Evolutionary conservation across 2,113 vertebrate genomes (phyloP).

Genomic region (Ictalurus punctatus): DNA sequence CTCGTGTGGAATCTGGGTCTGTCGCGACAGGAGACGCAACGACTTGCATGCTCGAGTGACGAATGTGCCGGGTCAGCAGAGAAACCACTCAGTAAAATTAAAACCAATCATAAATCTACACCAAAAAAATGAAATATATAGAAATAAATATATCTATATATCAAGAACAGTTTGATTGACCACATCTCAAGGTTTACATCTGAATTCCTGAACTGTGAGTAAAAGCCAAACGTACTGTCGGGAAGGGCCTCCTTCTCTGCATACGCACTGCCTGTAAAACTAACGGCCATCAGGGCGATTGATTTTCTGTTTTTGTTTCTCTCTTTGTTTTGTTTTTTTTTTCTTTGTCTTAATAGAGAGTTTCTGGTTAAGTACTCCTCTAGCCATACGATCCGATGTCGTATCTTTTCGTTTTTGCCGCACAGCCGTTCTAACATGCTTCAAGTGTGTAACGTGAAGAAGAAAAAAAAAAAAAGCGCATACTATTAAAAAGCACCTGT

Average conservation of each 20-base stretch:
- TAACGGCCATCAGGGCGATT: conserved; percentile 32
- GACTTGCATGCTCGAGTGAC: conserved; percentile 24
- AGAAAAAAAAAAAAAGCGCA: conserved; percentile 51
- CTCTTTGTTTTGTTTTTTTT: not conserved
- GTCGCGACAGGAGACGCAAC: conserved; percentile 29
- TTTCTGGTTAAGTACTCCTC: conserved; percentile 28
- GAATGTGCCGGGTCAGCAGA: conserved; percentile 54
- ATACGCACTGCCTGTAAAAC: conserved; percentile 53
- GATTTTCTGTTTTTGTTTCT: not conserved
- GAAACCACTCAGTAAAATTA: conserved; percentile 59
- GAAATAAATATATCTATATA: conserved; percentile 39
- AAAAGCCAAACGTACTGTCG: conserved; percentile 56
- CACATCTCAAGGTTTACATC: conserved; percentile 48
- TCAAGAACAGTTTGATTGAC: conserved; percentile 48
- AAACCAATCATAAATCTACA: conserved; percentile 59
- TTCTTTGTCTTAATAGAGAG: conserved; percentile 22
- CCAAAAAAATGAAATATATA: conserved; percentile 38
- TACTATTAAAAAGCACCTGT: conserved; percentile 60
- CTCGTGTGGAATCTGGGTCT: conserved; percentile 46
- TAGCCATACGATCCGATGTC: conserved; percentile 50
- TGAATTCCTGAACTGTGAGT: conserved; percentile 55
- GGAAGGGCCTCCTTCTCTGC: conserved; percentile 44
- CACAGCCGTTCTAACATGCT: conserved; percentile 55
- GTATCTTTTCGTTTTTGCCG: conserved; percentile 41
- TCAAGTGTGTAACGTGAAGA: conserved; percentile 54